Base-by-base conservation (phyloP, 2,888 invertebrate species). In the Acholoe squamosa region DNA sequence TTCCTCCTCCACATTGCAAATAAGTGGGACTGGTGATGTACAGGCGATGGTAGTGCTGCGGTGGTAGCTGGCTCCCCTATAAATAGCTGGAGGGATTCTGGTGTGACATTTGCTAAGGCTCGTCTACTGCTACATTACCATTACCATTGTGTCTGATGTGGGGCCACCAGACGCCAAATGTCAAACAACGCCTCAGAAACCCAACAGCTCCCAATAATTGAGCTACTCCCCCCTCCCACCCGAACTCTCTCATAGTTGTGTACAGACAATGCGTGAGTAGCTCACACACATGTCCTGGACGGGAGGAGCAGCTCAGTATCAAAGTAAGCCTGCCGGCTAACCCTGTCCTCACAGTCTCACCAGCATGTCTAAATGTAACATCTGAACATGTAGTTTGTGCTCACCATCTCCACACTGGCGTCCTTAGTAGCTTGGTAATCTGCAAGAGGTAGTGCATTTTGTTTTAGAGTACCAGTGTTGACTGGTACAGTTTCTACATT, bases 41-140 rank as follows among this genome's bases (percentile, higher is more conserved):
- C 71, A 71, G 28, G 43, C 43, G 43, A 43, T 43, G 43, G 43
- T 43, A 43, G 43, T 43, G 43, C 43, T 43, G 43, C 43, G 43
- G 43, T 43, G 43, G 43, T 25, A 28, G 71, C 28, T 71, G 71
- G 14, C 28, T 28, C 31, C 71, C 14, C 71, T 80, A 80, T 80
- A 80, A 80, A 80, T 80, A 80, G 80, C 43, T 16, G 14, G 33
- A 43, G 80, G 33, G 16, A 33, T 19, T 34, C 34, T 80, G 80
- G 80, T 80, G 80, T 80, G 80, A 80, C 80, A 80, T 80, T 80
- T 80, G 43, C 71, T 71, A 14, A 25, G 19, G 71, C 71, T 28
- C 43, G 28, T 71, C 25, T 71, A 28, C 71, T 5, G 71, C 28
- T 71, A 71, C 71, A 71, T 71, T 71, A 71, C 25, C 71, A 71